A percentile compares a stretch with the other conserved stretches of the same genome.
Evolutionary conservation across 2,797 vertebrate species (phyloP).

Genomic region (Coracias cyanogaster): DNA sequence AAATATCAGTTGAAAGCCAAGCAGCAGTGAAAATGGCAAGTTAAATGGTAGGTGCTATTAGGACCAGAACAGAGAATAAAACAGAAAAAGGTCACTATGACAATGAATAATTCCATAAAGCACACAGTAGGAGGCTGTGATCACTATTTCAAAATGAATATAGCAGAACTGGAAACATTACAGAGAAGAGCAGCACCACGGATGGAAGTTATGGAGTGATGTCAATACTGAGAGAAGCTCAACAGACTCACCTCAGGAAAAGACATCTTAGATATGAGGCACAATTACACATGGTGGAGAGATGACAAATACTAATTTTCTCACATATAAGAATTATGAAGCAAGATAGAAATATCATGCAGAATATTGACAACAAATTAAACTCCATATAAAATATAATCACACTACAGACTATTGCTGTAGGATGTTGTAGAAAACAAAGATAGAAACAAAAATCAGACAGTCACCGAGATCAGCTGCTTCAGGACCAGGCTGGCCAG

Average conservation of each 20-base stretch:
- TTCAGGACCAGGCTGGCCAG: no score
- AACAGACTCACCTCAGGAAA: not conserved
- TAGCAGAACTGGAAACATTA: not conserved
- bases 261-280: not conserved
- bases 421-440: not conserved
- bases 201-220: not conserved
- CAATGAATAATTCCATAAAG: not conserved
- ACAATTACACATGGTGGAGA: not conserved
- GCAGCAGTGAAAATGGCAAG: not conserved
- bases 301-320: not conserved
- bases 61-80: not conserved
- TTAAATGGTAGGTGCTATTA: not conserved
- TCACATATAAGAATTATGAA: not conserved
- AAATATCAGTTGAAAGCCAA: not conserved
- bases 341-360: not conserved
- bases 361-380: not conserved
- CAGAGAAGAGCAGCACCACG: accelerated
- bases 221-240: accelerated
- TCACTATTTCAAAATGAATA: not conserved
- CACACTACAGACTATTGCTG: not conserved
- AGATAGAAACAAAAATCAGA: not conserved
- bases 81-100: not conserved
- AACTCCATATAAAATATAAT: not conserved
- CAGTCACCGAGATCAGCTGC: no score
- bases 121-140: not conserved